Evolutionary conservation across 2,888 invertebrate genomes (phyloP), one percentile per base, ranked within the genome.

Genomic region (Andricus curvator): DNA sequence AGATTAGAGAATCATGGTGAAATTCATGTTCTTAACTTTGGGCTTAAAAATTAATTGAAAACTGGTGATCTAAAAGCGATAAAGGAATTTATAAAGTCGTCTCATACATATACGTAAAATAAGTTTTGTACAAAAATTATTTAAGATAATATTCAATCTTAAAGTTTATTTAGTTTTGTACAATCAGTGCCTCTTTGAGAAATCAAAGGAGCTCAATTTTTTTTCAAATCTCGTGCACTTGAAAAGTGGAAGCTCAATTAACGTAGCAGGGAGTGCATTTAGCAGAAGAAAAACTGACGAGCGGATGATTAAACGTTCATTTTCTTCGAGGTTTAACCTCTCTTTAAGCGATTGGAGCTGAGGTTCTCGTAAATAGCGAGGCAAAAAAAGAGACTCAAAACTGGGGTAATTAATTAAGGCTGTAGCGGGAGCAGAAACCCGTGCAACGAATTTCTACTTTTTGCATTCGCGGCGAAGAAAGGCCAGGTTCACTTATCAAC

Each of bases 371-470:
- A 76, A 44, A 79, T 60, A 41, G 64, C 17, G 9, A 15, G 41
- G 11, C 11, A 79, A 65, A 79, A 79, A 68, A 67, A 25, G 41
- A n/a, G 29, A 51, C 67, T 62, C 33, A 64, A 70, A 25, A n/a
- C 15, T 41, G 62, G 60, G 62, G 29, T 77, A 77, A 56, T 79
- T 79, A 79, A 70, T 79, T 74, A 41, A 60, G 41, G 60, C 70
- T 41, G 25, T 62, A 79, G 41, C 67, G 41, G 44, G 62, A 64
- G 44, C 65, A 64, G 62, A 74, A 74, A 62, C 62, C 60, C 62
- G 77, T 79, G 79, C 62, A 62, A 67, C 79, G 74, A 70, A 41
- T 62, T 51, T 79, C 62, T 44, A 70, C 74, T 62, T 56, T 79
- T 79, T 70, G 74, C 37, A 74, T 56, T 74, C 48, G 33, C 29